Base-by-base conservation (phyloP, 2,888 invertebrate species). In the Conomelus anceps region DNA sequence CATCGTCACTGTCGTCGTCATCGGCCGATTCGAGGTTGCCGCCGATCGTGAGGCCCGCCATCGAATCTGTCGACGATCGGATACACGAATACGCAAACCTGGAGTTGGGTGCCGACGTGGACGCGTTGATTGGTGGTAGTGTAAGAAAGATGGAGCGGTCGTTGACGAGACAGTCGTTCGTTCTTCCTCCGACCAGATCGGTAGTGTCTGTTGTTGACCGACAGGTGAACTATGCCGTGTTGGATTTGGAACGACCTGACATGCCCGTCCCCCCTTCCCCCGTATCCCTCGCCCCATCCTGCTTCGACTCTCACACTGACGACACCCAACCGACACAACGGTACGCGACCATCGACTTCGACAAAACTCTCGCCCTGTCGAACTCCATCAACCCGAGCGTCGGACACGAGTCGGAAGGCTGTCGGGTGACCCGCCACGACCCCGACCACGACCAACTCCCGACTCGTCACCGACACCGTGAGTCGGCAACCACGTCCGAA, bases 271-370 rank as follows among this genome's bases (percentile, higher is more conserved):
- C 91, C 4, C 86, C 89, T 22, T 88, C 90, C 23, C 91, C 90
- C 11, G 89, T 90, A 23, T 89, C 89, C 20, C 85, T 89, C 13
- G 89, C 91, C 17, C 87, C 92, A 0, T 91, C 92, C 23, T 90
- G 91, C 91, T 92, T 92, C 1, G 92, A 93, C 22, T 93, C 94
- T 1, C 94, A 94, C 0, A 94, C 95, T 20, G 94, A 95, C 90
- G 95, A 95, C 0, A 93, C 93, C 29, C 94, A 93, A 89, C 92
- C 93, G 3, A 93, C 94, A 89, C 94, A 94, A 90, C 96, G 97
- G 88, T 98, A 98, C 93, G 97, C 97, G 11, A 97, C 97, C 0
- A 99, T 99, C 92, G 99, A 99, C 94, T 98, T 99, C 93, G 96
- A 98, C 92, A 97, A 97, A 94, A 99, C 99, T 0, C 97, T 96